Evolutionary conservation across 2,797 vertebrate species (phyloP).

Genomic region (Okamejei kenojei): DNA sequence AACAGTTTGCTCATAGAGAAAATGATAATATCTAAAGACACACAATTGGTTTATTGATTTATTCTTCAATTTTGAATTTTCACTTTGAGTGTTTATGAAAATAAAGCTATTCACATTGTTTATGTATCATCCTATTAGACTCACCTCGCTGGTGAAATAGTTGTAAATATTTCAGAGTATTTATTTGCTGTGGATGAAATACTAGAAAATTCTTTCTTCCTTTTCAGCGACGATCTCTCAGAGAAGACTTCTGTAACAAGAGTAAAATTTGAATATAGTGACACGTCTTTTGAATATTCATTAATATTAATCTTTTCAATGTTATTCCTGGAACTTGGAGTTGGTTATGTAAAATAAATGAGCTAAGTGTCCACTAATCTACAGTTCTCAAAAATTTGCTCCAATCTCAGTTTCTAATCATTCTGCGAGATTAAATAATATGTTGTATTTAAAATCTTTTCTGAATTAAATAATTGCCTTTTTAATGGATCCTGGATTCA

Average conservation of each 20-base stretch:
- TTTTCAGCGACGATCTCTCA: neutral
- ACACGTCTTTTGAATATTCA: neutral
- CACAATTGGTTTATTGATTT: neutral
- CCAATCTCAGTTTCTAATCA: neutral
- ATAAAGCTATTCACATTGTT: neutral
- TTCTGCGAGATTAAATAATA: neutral
- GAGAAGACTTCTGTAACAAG: constrained; percentile 8
- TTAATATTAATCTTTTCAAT: neutral
- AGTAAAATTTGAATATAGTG: neutral
- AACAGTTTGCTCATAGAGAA: neutral
- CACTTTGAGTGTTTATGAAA: neutral
- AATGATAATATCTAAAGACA: neutral
- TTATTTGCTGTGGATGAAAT: constrained; percentile 4
- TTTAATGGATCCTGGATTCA: neutral
- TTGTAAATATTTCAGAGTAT: neutral
- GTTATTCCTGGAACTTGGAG: neutral
- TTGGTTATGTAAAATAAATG: neutral
- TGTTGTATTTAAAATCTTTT: neutral
- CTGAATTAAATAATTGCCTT: neutral
- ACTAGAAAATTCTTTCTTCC: neutral
- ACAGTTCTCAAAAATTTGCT: neutral
- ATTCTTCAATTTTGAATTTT: neutral
- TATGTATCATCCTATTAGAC: neutral
- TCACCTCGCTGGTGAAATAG: constrained; percentile 24
- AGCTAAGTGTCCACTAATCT: neutral